Percentiles rank a stretch among this genome's conserved stretches.
Conservation (phyloP, 2,113 vertebrate species). For the Alexandromys fortis region DNA sequence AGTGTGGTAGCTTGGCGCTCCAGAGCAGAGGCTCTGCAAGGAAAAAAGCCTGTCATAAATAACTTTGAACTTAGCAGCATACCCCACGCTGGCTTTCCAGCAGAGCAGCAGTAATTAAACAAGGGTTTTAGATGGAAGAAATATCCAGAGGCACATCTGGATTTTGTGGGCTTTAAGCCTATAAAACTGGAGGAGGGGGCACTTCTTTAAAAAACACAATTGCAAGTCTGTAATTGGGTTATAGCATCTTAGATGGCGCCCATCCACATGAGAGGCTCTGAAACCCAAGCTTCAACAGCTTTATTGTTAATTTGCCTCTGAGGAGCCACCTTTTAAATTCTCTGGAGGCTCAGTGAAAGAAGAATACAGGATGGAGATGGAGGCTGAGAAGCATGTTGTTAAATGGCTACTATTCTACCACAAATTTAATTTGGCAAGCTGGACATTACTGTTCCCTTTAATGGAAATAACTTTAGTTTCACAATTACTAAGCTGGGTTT, state of each 20-base stretch:
- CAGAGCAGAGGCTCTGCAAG: neutral
- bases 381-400: neutral
- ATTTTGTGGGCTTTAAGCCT: slow-evolving; percentile 25
- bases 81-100: neutral
- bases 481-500: neutral
- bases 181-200: neutral
- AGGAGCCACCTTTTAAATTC: neutral
- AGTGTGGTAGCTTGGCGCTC: slow-evolving; percentile 12
- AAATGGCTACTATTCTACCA: neutral
- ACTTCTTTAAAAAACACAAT: neutral
- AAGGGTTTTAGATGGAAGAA: slow-evolving; percentile 31
- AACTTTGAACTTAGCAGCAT: neutral
- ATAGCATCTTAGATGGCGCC: neutral
- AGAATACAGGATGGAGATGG: neutral
- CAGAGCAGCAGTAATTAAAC: neutral
- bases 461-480: slow-evolving; percentile 3
- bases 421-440: slow-evolving; percentile 1
- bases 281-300: neutral
- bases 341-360: neutral
- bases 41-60: slow-evolving; percentile 45
- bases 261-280: neutral
- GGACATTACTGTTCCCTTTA: neutral
- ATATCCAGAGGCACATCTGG: neutral
- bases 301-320: neutral
- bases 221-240: neutral